Evolutionary conservation across 37 sponge, comb jelly and placozoan species (phyloP).

Genomic region (Oopsacas minuta): DNA sequence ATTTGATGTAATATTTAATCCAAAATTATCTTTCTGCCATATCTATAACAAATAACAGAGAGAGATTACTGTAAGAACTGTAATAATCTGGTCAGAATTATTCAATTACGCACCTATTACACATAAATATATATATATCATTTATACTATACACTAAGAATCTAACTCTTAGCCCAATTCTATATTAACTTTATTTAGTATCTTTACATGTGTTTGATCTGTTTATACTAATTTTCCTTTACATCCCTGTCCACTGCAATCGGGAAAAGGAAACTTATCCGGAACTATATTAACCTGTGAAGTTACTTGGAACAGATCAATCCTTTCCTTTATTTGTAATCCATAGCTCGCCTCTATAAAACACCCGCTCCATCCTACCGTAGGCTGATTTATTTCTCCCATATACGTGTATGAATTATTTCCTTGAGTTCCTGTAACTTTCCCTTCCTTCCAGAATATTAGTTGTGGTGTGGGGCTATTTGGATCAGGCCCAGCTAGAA

Average conservation of each 20-base stretch:
- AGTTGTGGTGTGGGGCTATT: conserved; percentile 42
- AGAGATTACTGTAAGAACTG: no score
- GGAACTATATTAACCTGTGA: conserved; percentile 85
- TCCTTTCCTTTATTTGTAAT: not conserved
- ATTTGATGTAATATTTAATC: no score
- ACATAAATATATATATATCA: no score
- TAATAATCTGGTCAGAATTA: no score
- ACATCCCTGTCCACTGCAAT: conserved; percentile 64
- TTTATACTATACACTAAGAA: no score
- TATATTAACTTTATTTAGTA: no score
- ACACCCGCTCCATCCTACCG: conserved; percentile 70
- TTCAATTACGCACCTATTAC: no score
- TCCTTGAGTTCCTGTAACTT: conserved; percentile 25
- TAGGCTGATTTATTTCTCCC: conserved; percentile 33
- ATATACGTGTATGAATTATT: conserved; percentile 37
- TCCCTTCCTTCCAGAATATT: conserved; percentile 46
- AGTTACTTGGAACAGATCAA: conserved; percentile 37
- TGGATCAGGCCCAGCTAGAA: conserved; percentile 42
- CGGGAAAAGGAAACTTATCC: conserved; percentile 59
- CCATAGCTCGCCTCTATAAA: conserved; percentile 48
- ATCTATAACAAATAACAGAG: no score
- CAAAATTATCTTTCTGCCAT: no score
- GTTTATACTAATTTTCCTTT: conserved; percentile 43
- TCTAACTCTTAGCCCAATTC: no score
- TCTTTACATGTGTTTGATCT: not conserved